These are phyloP conservation scores for Ceyx melanurus DNA, from an alignment of 2,113 vertebrate species.

Conservation along the genomic window DNA sequence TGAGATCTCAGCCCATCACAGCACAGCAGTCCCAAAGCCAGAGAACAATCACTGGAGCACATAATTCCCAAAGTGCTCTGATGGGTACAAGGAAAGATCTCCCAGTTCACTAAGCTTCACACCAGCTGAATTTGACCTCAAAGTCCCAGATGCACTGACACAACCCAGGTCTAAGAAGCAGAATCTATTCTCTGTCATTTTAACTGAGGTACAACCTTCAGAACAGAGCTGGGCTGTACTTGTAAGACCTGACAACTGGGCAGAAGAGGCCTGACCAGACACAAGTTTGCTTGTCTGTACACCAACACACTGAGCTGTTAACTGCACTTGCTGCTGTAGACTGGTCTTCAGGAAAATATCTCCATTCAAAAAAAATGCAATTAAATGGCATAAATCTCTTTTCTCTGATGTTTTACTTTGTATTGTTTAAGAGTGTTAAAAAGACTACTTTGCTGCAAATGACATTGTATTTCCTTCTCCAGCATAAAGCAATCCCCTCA, in stretches of 20 bases:
- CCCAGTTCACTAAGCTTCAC: background rate
- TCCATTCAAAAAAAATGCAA: background rate
- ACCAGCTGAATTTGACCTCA: accelerated
- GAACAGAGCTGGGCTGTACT: background rate
- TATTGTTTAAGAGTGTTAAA: background rate
- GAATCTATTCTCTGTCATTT: background rate
- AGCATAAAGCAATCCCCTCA: background rate
- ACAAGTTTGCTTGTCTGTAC: accelerated
- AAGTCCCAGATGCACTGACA: background rate
- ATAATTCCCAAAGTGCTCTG: too few species aligned
- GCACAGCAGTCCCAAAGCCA: background rate
- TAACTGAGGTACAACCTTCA: background rate
- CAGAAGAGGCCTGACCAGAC: background rate
- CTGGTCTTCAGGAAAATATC: background rate
- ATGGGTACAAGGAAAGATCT: background rate
- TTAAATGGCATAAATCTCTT: background rate
- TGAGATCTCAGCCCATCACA: background rate
- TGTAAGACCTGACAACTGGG: background rate
- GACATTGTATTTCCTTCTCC: background rate
- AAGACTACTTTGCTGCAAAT: background rate
- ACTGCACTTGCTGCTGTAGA: background rate
- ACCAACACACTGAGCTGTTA: background rate
- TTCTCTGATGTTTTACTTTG: background rate
- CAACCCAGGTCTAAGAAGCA: accelerated
- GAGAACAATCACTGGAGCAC: background rate